Evolutionary conservation across 1,140 invertebrate genomes (phyloP).

Genomic region (Drosophila yakuba): DNA sequence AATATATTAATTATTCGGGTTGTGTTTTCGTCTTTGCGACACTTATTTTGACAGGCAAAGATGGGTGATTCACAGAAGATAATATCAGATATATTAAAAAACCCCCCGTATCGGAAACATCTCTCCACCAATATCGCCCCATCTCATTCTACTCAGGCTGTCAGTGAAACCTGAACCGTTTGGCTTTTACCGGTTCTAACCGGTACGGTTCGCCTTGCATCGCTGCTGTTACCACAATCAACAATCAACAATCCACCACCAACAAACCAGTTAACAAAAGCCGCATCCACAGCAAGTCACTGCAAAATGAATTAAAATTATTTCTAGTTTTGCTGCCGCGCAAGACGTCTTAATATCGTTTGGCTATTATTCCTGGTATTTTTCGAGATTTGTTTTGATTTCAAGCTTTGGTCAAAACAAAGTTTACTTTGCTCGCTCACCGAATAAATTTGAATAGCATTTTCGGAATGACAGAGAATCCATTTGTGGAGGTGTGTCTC

Average conservation of each 20-base stretch:
- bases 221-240: conserved; percentile 38
- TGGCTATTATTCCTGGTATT: not conserved
- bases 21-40: conserved; percentile 7
- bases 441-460: conserved; percentile 30
- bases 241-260: conserved; percentile 9
- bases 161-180: conserved; percentile 42
- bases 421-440: conserved; percentile 17
- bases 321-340: conserved; percentile 40
- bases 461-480: conserved; percentile 1
- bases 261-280: conserved; percentile 14
- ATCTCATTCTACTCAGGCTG: conserved; percentile 2
- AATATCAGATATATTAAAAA: conserved; percentile 2
- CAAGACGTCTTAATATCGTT: not conserved
- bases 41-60: conserved; percentile 14
- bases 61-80: conserved; percentile 10
- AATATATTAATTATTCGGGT: conserved; percentile 26
- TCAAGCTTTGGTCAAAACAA: conserved; percentile 12
- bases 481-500: not conserved
- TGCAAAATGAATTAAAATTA: conserved; percentile 66
- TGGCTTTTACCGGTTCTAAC: conserved; percentile 64
- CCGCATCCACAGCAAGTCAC: conserved; percentile 20
- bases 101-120: conserved; percentile 22
- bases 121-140: conserved; percentile 6
- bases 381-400: conserved; percentile 58
- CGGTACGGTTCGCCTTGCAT: conserved; percentile 59